Conservation (phyloP, 1,140 invertebrate genomes). For the Dryas iulia region DNA sequence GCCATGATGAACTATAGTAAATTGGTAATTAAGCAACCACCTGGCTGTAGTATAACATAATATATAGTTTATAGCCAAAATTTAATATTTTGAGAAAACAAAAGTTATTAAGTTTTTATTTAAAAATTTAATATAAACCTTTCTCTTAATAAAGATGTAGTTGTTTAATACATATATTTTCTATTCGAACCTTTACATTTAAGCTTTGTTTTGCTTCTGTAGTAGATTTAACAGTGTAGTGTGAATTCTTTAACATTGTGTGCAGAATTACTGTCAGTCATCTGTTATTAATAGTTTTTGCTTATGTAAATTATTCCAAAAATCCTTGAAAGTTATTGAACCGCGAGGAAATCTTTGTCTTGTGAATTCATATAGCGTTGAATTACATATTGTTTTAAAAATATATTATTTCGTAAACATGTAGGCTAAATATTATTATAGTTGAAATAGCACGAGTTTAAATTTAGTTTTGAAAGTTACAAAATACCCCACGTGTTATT, state of each 20-base stretch:
- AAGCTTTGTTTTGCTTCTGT: neutral
- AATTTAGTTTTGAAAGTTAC: too few relatives aligned
- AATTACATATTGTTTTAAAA: neutral
- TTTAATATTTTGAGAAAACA: too few relatives aligned
- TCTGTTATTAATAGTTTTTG: conserved; percentile 5
- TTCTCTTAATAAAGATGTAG: too few relatives aligned
- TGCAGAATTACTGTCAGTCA: neutral
- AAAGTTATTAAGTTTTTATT: too few relatives aligned
- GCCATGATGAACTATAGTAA: too few relatives aligned
- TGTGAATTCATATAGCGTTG: neutral
- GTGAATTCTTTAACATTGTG: conserved; percentile 7
- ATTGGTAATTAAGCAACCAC: too few relatives aligned
- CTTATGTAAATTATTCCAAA: conserved; percentile 9
- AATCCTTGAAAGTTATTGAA: conserved; percentile 1
- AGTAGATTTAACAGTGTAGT: neutral
- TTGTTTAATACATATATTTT: too few relatives aligned
- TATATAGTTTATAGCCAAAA: too few relatives aligned
- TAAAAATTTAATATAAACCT: too few relatives aligned
- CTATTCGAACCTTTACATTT: too few relatives aligned
- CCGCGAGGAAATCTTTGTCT: neutral
- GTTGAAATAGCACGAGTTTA: neutral
- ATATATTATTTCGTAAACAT: neutral
- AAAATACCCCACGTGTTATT: too few relatives aligned
- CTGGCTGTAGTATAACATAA: too few relatives aligned
- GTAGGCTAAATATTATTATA: neutral